Evolutionary conservation across 2,888 invertebrate species (phyloP).

Genomic region (Disparrhopalites patrizii): DNA sequence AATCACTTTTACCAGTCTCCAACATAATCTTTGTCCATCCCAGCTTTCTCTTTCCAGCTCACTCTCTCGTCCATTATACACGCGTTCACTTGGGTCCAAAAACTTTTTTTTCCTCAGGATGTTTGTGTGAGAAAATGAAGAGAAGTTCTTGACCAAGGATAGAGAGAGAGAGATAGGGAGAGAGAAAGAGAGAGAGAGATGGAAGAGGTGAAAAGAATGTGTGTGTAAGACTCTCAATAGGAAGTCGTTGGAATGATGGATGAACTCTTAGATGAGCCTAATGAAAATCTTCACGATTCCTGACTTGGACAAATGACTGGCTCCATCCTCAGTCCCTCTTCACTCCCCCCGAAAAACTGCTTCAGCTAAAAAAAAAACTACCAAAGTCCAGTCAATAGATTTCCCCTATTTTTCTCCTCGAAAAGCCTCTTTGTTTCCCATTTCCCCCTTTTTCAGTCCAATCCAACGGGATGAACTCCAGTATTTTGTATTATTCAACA

Average conservation of each 20-base stretch:
- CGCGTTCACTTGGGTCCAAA: too few species aligned
- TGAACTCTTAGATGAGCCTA: constrained; percentile 39
- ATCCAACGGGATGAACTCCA: not conserved
- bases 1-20: too few species aligned
- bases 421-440: not conserved
- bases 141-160: too few species aligned
- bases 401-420: not conserved
- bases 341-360: not conserved
- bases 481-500: not conserved
- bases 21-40: too few species aligned
- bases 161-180: not conserved
- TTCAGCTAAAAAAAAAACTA: not conserved
- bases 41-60: too few species aligned
- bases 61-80: too few species aligned
- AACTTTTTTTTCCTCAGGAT: too few species aligned
- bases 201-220: constrained; percentile 17
- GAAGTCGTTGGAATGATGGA: constrained; percentile 38
- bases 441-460: not conserved
- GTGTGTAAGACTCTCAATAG: constrained; percentile 7
- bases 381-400: not conserved
- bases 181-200: not conserved
- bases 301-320: constrained; percentile 40
- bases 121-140: too few species aligned
- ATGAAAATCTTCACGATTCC: constrained; percentile 38
- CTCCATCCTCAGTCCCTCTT: constrained; percentile 11